Conservation (phyloP, 1,140 invertebrate species). For the Ostrea edulis region DNA sequence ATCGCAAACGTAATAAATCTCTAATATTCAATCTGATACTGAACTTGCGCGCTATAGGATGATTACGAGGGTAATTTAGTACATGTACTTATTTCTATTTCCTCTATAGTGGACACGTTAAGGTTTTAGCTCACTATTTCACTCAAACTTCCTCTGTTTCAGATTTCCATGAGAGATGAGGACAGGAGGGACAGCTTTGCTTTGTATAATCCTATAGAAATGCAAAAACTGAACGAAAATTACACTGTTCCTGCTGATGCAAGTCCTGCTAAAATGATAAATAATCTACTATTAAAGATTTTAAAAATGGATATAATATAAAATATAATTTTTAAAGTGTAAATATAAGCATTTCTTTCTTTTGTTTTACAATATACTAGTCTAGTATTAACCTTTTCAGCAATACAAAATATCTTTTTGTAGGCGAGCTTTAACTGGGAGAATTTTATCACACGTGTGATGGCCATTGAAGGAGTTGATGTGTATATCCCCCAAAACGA, state of each 20-base stretch:
- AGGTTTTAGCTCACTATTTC: background rate
- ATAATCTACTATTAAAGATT: background rate
- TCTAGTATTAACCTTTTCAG: background rate
- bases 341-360: background rate
- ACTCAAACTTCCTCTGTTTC: conserved; percentile 46
- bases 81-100: background rate
- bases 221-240: conserved; percentile 82
- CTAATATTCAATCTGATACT: too few species aligned
- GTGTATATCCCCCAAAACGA: conserved; percentile 46
- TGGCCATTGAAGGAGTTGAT: conserved; percentile 46
- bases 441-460: conserved; percentile 58
- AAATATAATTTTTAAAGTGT: background rate
- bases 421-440: conserved; percentile 67
- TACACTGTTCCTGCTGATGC: conserved; percentile 59
- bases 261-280: background rate
- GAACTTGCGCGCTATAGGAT: background rate
- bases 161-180: conserved; percentile 91
- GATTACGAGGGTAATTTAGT: background rate
- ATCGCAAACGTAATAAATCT: conserved; percentile 85
- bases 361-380: background rate
- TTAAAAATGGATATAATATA: background rate
- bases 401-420: background rate
- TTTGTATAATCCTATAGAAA: conserved; percentile 90
- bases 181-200: conserved; percentile 92
- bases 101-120: too few species aligned